Conservation (phyloP, 2,797 vertebrate genomes). For the Neosalanx taihuensis region DNA sequence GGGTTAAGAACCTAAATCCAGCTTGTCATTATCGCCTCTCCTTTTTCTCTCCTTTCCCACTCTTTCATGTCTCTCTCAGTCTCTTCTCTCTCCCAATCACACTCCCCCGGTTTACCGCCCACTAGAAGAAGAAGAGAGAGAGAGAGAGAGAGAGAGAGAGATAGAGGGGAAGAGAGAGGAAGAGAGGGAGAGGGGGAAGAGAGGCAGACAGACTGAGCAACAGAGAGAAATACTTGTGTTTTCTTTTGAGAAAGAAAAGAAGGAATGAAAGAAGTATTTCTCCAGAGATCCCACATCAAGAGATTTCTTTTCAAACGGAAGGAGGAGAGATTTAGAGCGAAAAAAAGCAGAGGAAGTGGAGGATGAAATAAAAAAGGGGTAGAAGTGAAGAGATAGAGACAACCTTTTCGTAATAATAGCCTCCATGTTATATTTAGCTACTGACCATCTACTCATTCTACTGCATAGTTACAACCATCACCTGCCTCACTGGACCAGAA, state of each 20-base stretch:
- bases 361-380: constrained; percentile 15
- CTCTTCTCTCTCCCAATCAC: constrained; percentile 70
- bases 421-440: constrained; percentile 18
- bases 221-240: neutral
- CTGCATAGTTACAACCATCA: neutral
- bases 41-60: constrained; percentile 56
- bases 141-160: constrained; percentile 36
- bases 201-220: neutral
- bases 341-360: constrained; percentile 9
- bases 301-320: constrained; percentile 35
- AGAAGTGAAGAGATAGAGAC: neutral
- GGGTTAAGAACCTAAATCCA: constrained; percentile 67
- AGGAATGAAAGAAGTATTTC: constrained; percentile 46
- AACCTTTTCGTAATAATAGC: constrained; percentile 9
- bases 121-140: constrained; percentile 58
- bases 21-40: constrained; percentile 72
- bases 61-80: constrained; percentile 71
- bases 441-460: neutral
- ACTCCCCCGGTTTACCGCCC: constrained; percentile 73
- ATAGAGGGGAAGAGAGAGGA: constrained; percentile 32
- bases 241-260: neutral
- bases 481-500: neutral
- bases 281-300: constrained; percentile 38
- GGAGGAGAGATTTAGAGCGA: neutral
- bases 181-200: constrained; percentile 25